Evolutionary conservation across 1,140 invertebrate genomes (phyloP), one percentile per base, ranked within the genome.

Genomic region (Anastrepha ludens): DNA sequence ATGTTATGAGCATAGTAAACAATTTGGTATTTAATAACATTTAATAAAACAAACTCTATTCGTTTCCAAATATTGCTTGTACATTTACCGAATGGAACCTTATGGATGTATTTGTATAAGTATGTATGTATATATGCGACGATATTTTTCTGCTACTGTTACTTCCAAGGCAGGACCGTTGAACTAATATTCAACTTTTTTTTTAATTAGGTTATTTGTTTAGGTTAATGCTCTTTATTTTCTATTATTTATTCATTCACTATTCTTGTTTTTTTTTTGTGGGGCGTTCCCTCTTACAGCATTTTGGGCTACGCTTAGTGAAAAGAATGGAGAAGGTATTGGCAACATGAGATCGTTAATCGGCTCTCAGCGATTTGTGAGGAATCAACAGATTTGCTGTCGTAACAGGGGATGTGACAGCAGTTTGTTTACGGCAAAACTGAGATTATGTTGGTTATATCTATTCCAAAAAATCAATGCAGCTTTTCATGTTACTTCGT

Each of bases 1-100:
- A 91, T 88, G 86, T 90, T 89, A 90, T 92, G 91, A 89, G 29
- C 29, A 90, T 92, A 92, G 91, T 92, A 92, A 92, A 92, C 91
- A 92, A 92, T 92, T 92, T 90, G 90, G 89, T 90, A 92, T 92
- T 92, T 92, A 92, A 92, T 92, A 92, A 92, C 91, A 92, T 92
- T 92, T 91, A 91, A 86, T 86, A 44, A 29, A 86, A 86, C 60
- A 65, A 86, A 62, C 39, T 86, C 55, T 86, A 86, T 55, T 81
- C 47, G 50, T 81, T 81, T 81, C 74, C 55, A 81, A 81, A 55
- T 81, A 81, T 20, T 29, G 29, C 29, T 29, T 29, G 29, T 29
- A 29, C 6, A 81, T 81, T 81, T 29, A 86, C 17, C 62, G 20
- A 86, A 86, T 44, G 44, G 41, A 9, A 17, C 6, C 58, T 11